Conservation (phyloP, 2,113 vertebrate species). For the Uria lomvia region DNA sequence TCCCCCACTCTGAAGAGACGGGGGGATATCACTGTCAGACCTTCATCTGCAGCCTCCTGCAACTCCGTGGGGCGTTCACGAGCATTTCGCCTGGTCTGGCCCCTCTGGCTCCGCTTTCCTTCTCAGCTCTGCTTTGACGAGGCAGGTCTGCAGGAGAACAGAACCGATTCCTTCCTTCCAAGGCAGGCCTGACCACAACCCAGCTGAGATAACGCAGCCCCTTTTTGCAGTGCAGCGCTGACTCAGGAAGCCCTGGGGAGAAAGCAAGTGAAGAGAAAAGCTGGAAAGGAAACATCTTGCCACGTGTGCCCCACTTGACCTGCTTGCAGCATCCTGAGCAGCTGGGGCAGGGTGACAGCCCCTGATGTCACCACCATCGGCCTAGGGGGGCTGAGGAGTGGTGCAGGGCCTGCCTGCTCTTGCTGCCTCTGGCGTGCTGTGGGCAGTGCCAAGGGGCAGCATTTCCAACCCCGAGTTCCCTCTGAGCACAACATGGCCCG, state of each 20-base stretch:
- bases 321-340: slow-evolving; percentile 19
- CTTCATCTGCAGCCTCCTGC: not conserved
- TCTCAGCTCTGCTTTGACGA: not conserved
- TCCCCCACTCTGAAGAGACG: not conserved
- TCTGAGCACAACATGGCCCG: not conserved
- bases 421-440: not conserved
- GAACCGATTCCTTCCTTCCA: not conserved
- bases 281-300: not conserved
- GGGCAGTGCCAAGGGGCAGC: not conserved
- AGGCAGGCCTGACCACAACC: not conserved
- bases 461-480: not conserved
- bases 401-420: not conserved
- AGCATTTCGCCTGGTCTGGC: not conserved
- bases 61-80: not conserved
- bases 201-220: not conserved
- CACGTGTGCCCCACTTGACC: not conserved
- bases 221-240: not conserved
- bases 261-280: not conserved
- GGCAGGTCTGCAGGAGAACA: not conserved
- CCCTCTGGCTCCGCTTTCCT: not conserved
- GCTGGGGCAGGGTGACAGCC: not conserved
- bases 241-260: not conserved
- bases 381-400: not conserved
- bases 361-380: not conserved
- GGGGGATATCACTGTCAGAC: not conserved